Evolutionary conservation across 2,113 vertebrate species (phyloP).

Genomic region (Poeciliopsis retropinna): DNA sequence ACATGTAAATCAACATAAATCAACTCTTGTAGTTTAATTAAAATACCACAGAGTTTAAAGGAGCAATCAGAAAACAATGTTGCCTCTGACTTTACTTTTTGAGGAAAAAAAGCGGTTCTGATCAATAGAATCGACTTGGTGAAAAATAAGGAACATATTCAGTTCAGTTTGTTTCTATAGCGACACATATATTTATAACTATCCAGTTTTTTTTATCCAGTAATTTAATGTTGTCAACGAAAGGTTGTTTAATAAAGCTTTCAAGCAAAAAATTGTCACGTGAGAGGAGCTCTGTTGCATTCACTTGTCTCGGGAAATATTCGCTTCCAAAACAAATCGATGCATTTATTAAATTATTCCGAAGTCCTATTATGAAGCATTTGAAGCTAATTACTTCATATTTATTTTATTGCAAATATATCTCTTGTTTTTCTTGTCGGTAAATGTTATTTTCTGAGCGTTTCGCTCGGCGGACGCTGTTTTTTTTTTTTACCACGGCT

Average conservation of each 20-base stretch:
- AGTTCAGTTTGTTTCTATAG: too few species aligned
- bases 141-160: background rate
- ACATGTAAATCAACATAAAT: too few species aligned
- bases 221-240: background rate
- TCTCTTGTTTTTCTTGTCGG: background rate
- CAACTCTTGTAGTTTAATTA: background rate
- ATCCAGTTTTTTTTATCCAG: background rate
- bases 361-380: background rate
- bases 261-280: background rate
- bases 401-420: background rate
- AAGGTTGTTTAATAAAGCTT: background rate
- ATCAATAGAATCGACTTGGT: background rate
- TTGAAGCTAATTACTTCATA: background rate
- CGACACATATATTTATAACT: too few species aligned
- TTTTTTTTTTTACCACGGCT: background rate
- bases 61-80: too few species aligned
- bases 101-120: too few species aligned
- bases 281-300: background rate
- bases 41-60: too few species aligned
- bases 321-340: too few species aligned
- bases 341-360: background rate
- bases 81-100: background rate
- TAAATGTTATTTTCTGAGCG: background rate
- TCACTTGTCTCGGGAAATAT: background rate
- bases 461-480: too few species aligned